Base-by-base conservation (phyloP, 1,140 invertebrate species). In the Apis dorsata region DNA sequence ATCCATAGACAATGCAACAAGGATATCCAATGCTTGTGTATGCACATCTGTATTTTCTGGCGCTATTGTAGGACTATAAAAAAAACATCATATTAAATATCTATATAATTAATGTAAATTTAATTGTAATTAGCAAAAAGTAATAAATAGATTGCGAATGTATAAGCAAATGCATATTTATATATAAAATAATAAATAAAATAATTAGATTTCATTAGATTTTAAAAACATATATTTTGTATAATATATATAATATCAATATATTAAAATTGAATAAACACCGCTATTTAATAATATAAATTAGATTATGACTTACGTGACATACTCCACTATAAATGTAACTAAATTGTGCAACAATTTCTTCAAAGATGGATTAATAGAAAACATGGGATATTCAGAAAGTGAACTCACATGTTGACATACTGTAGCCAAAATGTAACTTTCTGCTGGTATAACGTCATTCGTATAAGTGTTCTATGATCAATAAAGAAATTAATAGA, bases 401-500 rank as follows among this genome's bases (percentile, higher is more conserved):
- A 96, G 86, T 15, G 95, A 94, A 28, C 94, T 94, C 17, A 96
- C 93, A 80, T 95, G 95, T 44, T 94, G 92, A 86, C 95, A 94
- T 13, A 96, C 94, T 4, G 96, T 94, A 51, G 95, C 95, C 81
- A 96, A 93, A 12, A 98, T 95, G 84, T 97, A 97, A 88, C 96
- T 97, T 91, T 98, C 97, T 0, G 96, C 96, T 44, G 97, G 97
- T 85, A 98, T 96, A 11, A 97, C 96, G 90, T 98, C 97, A 86
- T 96, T 96, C 24, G 96, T 95, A 90, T 96, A 97, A 10, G 96
- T 95, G 66, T 95, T 95, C 97, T 97, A 91, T 62, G 94, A 94
- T 63, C 15, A 34, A 21, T 3, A 12, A 17, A 19, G 1, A 21
- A 49, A 21, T 2, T 44, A 44, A 44, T 44, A 44, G 3, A 34